Evolutionary conservation across 53 echinoderm and acorn worm genomes (phyloP), one percentile per base, ranked within the genome.

Genomic region (Arbacia lixula): DNA sequence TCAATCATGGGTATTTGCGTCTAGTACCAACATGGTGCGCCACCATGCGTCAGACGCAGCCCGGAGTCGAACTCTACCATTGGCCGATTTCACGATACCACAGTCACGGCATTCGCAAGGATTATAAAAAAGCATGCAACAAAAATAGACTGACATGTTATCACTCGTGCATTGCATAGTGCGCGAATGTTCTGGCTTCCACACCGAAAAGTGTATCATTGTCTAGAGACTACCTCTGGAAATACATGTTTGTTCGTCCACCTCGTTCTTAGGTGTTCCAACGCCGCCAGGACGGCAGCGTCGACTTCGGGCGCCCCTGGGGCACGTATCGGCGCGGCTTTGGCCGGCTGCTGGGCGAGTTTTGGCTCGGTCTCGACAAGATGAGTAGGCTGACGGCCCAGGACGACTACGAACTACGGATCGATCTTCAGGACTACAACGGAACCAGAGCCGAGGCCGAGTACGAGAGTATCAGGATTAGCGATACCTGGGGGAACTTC

Each of bases 361-460:
- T 92, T 71, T 99, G 99, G 99, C 54, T 99, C 16, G 99, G 99
- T 9, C 90, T 95, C 36, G 99, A 94, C 64, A 88, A 87, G 27
- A 62, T 99, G n/a, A 87, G 86, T 39, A 86, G 87, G 1, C 60
- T 99, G 51, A 86, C 90, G 12, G 29, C 73, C 0, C 99, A 99
- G 79, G 95, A 92, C 62, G 92, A 94, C 46, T 99, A 99, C 83
- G 88, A 99, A 50, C 76, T 99, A 20, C 90, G 99, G 10, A 89
- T 99, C 52, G 99, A 99, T 30, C 42, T 81, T 43, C 32, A 50
- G 43, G 82, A 81, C 33, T 81, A 46, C 50, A 81, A 81, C 64
- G 82, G 82, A 6, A 63, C 82, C 17, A n/a, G 31, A 38, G 82
- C 19, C 2, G 17, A 3, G 16, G 82, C 82, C 19, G 82, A 63